Base-by-base conservation (phyloP, 2,797 vertebrate genomes). In the Darevskia nairensis region DNA sequence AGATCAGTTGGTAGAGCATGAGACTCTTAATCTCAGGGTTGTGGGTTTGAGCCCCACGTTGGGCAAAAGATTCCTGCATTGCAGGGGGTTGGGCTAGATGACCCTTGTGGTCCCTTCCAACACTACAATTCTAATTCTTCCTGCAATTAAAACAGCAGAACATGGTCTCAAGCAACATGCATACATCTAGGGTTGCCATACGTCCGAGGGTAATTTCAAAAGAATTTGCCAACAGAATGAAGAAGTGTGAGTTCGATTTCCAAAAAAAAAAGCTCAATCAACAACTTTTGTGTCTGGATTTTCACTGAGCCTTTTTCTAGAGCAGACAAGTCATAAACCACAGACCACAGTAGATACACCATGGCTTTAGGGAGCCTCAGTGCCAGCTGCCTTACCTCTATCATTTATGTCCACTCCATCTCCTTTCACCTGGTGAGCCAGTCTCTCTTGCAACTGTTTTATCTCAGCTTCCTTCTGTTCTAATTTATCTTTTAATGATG, bases 391-490 rank as follows among this genome's bases (percentile, higher is more conserved):
- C 94, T 96, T 95, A 99, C 99, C 99, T 98, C 97, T 98, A 76
- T 99, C 98, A 39, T 96, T 89, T 76, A 95, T 93, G 90, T 98
- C 98, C 9, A 94, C 27, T 80, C 94, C 94, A 96, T 96, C 96
- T 96, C 96, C 88, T 95, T 96, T 96, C 89, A 96, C 94, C 95
- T 97, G 97, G 95, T 96, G 97, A 92, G 97, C 94, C 23, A 98
- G 88, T 89, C 98, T 98, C 61, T 98, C 98, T 8, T 98, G 98
- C n/a, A 98, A 88, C 69, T 96, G 97, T 94, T 97, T 98, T 86
- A 98, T 96, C 91, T 99, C 98, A 0, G 95, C 95, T 86, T 99
- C 98, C 93, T 97, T 98, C 94, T 98, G 97, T 92, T 98, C 98
- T 91, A 99, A 96, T 91, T 99, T 98, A 91, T 98, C 98, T 96